Percentiles rank a stretch among this genome's conserved stretches.
Conservation (phyloP, 1,140 invertebrate genomes). For the Lordiphosa collinella region DNA sequence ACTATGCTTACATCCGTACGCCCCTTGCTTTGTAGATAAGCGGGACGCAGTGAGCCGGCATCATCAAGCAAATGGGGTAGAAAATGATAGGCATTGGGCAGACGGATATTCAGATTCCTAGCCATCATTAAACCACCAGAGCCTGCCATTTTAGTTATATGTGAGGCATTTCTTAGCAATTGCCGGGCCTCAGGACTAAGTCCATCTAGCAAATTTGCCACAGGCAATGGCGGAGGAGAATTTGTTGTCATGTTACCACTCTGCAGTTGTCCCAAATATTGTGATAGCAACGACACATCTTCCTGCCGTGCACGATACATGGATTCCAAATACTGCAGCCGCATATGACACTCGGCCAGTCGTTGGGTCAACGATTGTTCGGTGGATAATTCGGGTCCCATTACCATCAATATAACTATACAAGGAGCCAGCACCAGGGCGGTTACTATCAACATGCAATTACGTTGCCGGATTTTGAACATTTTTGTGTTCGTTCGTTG, state of each 20-base stretch:
- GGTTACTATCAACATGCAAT: constrained; percentile 80
- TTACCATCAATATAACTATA: constrained; percentile 80
- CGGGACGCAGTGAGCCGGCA: constrained; percentile 88
- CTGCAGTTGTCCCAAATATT: constrained; percentile 81
- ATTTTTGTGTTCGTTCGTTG: constrained; percentile 28
- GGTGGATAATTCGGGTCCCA: constrained; percentile 81
- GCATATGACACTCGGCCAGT: constrained; percentile 86
- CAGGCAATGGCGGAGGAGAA: constrained; percentile 32
- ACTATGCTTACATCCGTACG: constrained; percentile 89
- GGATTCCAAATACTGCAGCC: constrained; percentile 86
- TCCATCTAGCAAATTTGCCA: constrained; percentile 71
- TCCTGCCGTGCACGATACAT: constrained; percentile 86
- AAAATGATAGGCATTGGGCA: constrained; percentile 92
- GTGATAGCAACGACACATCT: constrained; percentile 84
- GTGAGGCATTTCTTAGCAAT: constrained; percentile 80
- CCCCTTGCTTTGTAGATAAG: constrained; percentile 88
- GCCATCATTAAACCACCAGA: constrained; percentile 35
- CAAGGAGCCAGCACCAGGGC: constrained; percentile 81
- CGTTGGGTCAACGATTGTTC: constrained; percentile 85
- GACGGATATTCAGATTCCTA: constrained; percentile 80
- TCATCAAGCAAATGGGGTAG: constrained; percentile 92
- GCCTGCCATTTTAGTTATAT: constrained; percentile 15
- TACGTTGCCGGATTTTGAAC: constrained; percentile 79
- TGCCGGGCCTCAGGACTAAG: constrained; percentile 80
- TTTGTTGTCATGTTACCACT: constrained; percentile 19